phyloP scores from a whole-genome alignment of 2,797 vertebrate genomes.

The Moxostoma hubbsi region DNA sequence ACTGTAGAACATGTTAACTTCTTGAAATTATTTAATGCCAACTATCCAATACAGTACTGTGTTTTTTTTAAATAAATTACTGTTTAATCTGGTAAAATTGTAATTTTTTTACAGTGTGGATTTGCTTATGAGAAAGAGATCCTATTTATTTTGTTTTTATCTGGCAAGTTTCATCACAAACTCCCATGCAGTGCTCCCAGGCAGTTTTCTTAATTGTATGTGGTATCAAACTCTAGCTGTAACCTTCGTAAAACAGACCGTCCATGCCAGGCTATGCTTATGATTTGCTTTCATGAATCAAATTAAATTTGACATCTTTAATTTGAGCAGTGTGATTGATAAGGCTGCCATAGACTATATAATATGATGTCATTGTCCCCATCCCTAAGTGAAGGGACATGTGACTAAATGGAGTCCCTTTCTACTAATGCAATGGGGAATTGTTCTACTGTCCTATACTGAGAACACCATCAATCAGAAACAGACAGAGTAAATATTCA shows the following conservation, averaged over 20 bases:
- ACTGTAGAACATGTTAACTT: no score
- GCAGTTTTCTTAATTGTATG: not conserved
- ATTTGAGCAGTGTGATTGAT: constrained; percentile 52
- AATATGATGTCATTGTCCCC: constrained; percentile 52
- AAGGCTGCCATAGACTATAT: not conserved
- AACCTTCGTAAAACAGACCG: constrained; percentile 2
- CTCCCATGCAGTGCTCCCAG: not conserved
- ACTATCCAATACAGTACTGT: no score
- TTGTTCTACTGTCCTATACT: constrained; percentile 42
- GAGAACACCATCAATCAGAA: constrained; percentile 70
- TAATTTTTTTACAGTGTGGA: no score
- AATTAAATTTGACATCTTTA: constrained; percentile 42
- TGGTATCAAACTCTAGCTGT: not conserved
- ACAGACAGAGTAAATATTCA: constrained; percentile 28
- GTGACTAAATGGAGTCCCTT: constrained; percentile 55
- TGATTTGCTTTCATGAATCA: constrained; percentile 24
- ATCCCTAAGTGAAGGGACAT: constrained; percentile 24
- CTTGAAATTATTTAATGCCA: no score
- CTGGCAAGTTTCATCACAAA: no score
- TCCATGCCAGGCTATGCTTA: not conserved
- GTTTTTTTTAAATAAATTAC: no score
- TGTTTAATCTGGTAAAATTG: no score
- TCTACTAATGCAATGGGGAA: constrained; percentile 59
- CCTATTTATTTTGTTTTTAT: no score
- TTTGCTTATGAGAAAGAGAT: no score